Conservation (phyloP, 2,888 invertebrate species). For the Lordiphosa fenestrarum region DNA sequence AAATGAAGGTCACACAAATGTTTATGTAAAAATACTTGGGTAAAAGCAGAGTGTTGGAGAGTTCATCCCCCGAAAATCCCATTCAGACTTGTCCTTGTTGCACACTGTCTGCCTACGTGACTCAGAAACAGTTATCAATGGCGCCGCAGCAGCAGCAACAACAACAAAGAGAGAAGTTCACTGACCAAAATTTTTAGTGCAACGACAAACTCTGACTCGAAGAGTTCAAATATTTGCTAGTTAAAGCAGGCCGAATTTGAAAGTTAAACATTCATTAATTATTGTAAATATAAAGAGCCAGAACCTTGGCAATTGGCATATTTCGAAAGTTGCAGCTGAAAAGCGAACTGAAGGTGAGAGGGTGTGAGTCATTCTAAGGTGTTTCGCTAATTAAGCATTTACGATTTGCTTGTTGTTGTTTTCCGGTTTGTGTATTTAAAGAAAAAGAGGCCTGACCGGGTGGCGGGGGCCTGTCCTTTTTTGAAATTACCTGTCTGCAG, state of each 20-base stretch:
- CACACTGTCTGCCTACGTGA: slow-evolving; percentile 71
- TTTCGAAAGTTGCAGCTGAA: slow-evolving; percentile 28
- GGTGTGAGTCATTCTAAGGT: slow-evolving; percentile 22
- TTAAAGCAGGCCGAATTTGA: slow-evolving; percentile 32
- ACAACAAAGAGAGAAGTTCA: slow-evolving; percentile 56
- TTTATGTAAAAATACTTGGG: slow-evolving; percentile 15
- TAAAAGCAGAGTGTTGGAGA: too few species aligned
- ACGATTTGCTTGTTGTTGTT: slow-evolving; percentile 18
- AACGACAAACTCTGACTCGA: slow-evolving; percentile 33
- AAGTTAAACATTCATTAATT: too few species aligned
- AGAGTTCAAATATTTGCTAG: slow-evolving; percentile 30
- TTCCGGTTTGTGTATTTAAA: slow-evolving; percentile 24
- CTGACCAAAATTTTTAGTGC: slow-evolving; percentile 54
- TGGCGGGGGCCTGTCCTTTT: slow-evolving; percentile 27
- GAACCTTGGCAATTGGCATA: slow-evolving; percentile 27
- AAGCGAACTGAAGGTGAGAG: slow-evolving; percentile 22
- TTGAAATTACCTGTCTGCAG: slow-evolving; percentile 14
- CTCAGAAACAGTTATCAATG: slow-evolving; percentile 73
- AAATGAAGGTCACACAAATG: background rate
- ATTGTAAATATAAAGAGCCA: too few species aligned
- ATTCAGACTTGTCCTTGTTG: slow-evolving; percentile 41
- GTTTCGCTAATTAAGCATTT: slow-evolving; percentile 25
- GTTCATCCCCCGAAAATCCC: background rate
- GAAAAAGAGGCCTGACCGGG: background rate
- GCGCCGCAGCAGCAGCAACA: slow-evolving; percentile 48